Evolutionary conservation across 2,797 vertebrate genomes (phyloP), one percentile per base, ranked within the genome.

Genomic region (Triplophysa yarkandensis): DNA sequence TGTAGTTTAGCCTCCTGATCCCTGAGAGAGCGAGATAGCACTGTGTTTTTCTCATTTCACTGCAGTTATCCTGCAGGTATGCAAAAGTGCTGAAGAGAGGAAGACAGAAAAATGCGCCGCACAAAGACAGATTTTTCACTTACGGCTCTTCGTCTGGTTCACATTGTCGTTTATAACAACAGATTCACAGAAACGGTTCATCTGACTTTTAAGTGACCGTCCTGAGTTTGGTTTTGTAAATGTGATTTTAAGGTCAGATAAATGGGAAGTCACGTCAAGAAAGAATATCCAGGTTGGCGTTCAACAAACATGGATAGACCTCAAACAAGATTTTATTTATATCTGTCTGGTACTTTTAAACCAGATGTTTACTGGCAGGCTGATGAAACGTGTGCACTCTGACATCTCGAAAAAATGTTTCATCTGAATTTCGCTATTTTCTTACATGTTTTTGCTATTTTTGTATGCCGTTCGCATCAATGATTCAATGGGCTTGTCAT

Each of bases 1-100:
- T 81, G 77, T 41, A 60, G 79, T 81, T 80, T 83, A 83, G 76
- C 77, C 70, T 71, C 66, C 65, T 80, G 79, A 78, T 75, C 77
- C 76, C 77, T 71, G 74, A 75, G 69, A 78, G 74, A 55, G 57
- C 30, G 27, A 71, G 63, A 82, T 13, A 54, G 50, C 36, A 30
- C 11, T 2, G n/a, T 46, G 58, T 52, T 73, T 72, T 55, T 36
- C 16, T 39, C 43, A 25, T 48, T 61, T 48, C 9, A n/a, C 54
- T 57, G 61, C 76, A 46, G 68, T 71, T 66, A 62, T 63, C 73
- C 48, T 67, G 68, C 74, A 81, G 64, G 41, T 57, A 32, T 27
- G 21, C 0, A 6, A 16, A 64, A 44, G n/a, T 71, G 68, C 52
- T 55, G 55, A 58, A 32, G 17, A 32, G 8, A n/a, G 16, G 28